These are phyloP conservation scores for Ceraclea dissimilis DNA, from an alignment of 2,888 invertebrate genomes.

Conservation along the genomic window DNA sequence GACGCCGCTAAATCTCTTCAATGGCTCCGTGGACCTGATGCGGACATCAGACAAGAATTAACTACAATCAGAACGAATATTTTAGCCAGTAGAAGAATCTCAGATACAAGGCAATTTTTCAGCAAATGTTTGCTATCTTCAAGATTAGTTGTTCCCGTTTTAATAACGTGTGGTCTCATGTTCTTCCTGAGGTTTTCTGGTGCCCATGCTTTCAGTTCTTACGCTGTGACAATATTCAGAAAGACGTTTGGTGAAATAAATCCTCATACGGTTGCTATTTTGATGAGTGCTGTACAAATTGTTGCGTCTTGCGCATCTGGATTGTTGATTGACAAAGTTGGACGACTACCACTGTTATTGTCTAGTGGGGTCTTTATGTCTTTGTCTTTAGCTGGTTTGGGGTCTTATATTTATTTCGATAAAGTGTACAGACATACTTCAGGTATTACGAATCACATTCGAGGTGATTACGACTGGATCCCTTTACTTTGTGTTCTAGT, in stretches of 20 bases:
- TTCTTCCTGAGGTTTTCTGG: constrained; percentile 81
- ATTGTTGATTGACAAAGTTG: constrained; percentile 77
- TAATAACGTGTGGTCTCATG: constrained; percentile 80
- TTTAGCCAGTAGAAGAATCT: constrained; percentile 41
- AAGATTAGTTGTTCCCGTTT: constrained; percentile 56
- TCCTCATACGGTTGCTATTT: constrained; percentile 75
- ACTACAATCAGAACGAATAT: constrained; percentile 66
- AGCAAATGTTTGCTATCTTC: constrained; percentile 38
- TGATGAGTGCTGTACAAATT: constrained; percentile 76
- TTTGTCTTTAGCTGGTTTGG: constrained; percentile 73
- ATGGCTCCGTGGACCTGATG: constrained; percentile 71
- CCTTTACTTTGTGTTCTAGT: constrained; percentile 76
- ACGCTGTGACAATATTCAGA: constrained; percentile 78
- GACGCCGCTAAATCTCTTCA: constrained; percentile 68
- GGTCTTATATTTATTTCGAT: constrained; percentile 77
- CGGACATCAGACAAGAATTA: constrained; percentile 68
- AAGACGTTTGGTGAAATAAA: constrained; percentile 73
- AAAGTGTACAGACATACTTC: constrained; percentile 42
- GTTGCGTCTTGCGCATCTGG: constrained; percentile 74
- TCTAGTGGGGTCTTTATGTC: constrained; percentile 81
- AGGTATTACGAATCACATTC: constrained; percentile 26
- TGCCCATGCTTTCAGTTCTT: constrained; percentile 75
- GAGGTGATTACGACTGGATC: constrained; percentile 69
- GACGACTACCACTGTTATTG: constrained; percentile 72
- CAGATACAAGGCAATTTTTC: constrained; percentile 34